Evolutionary conservation across 2,888 invertebrate species (phyloP).

Genomic region (Stegana nigrithorax): DNA sequence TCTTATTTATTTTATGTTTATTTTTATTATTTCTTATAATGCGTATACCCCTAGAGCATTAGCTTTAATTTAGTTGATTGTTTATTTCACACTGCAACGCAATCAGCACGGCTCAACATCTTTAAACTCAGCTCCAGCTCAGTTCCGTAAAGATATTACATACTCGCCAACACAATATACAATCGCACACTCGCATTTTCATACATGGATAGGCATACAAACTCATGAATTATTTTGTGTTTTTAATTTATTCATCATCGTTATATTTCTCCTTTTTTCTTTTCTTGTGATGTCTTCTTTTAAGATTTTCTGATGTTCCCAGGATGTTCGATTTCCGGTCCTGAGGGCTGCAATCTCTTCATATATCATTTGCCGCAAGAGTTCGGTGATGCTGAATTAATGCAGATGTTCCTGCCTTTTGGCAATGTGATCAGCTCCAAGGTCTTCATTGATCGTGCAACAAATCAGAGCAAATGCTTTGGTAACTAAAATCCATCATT

Average conservation of each 20-base stretch:
- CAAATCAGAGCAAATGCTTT: slow-evolving; percentile 99
- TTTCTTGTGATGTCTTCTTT: slow-evolving; percentile 72
- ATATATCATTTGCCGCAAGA: slow-evolving; percentile 99
- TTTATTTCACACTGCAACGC: too few relatives aligned
- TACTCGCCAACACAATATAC: too few relatives aligned
- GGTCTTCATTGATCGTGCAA: slow-evolving; percentile 99
- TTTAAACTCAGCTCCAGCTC: too few relatives aligned
- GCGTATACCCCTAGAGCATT: too few relatives aligned
- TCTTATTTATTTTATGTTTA: too few relatives aligned
- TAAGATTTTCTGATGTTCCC: slow-evolving; percentile 79
- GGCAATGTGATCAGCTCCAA: slow-evolving; percentile 99
- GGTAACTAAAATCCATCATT: slow-evolving; percentile 81
- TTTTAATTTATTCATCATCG: slow-evolving; percentile 42
- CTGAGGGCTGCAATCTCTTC: slow-evolving; percentile 99
- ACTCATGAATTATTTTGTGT: slow-evolving; percentile 40
- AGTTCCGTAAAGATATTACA: too few relatives aligned
- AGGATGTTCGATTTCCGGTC: slow-evolving; percentile 97
- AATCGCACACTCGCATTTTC: slow-evolving; percentile 6
- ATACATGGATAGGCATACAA: slow-evolving; percentile 8
- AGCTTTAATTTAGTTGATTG: too few relatives aligned
- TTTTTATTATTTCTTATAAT: too few relatives aligned
- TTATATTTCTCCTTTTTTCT: slow-evolving; percentile 40
- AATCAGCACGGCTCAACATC: too few relatives aligned
- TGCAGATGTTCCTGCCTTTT: slow-evolving; percentile 99
- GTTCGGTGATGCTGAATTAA: slow-evolving; percentile 98